Base-by-base conservation (phyloP, 2,888 invertebrate species). In the Sphinx pinastri region DNA sequence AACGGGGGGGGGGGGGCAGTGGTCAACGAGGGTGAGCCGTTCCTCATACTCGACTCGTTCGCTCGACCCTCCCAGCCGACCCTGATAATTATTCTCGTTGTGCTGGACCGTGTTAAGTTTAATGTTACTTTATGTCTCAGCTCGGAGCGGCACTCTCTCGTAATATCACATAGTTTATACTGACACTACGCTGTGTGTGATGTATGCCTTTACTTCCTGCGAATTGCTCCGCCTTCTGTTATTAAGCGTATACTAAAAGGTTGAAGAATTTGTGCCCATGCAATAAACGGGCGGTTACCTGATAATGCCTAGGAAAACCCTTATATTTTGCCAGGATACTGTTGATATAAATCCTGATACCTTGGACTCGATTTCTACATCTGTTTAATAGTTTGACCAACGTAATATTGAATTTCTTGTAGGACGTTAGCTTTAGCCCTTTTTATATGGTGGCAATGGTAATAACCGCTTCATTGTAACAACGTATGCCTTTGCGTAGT, bases 1-100 rank as follows among this genome's bases (percentile, higher is more conserved):
- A 88, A 93, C 94, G 86, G 89, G 90, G 88, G 83, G n/a, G n/a
- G n/a, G 25, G 25, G 25, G 89, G 88, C 83, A 88, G 91, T 85
- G 92, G 93, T 92, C 92, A 92, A 82, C 78, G 76, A 74, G 81
- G 81, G 81, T 75, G 77, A 74, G 82, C 80, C 89, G 90, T 89
- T 88, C 88, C 92, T 92, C 92, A 93, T 91, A 91, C 92, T 91
- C 84, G 84, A 79, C 81, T 80, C 84, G 83, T 82, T 84, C 87
- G 85, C 81, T 73, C 77, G 78, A 80, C 81, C 82, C 82, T 83
- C 84, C 86, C 87, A 80, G 81, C 77, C 82, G 79, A 82, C 88
- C 88, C 87, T 85, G 83, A 88, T 89, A 91, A 92, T 92, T 91
- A 93, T 92, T 91, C 93, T 88, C 88, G 84, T 85, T 86, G 84